Percentiles rank a stretch among this genome's conserved stretches.
These are phyloP conservation scores for Drosophila tripunctata DNA, from an alignment of 2,888 invertebrate genomes.

Conservation along the genomic window DNA sequence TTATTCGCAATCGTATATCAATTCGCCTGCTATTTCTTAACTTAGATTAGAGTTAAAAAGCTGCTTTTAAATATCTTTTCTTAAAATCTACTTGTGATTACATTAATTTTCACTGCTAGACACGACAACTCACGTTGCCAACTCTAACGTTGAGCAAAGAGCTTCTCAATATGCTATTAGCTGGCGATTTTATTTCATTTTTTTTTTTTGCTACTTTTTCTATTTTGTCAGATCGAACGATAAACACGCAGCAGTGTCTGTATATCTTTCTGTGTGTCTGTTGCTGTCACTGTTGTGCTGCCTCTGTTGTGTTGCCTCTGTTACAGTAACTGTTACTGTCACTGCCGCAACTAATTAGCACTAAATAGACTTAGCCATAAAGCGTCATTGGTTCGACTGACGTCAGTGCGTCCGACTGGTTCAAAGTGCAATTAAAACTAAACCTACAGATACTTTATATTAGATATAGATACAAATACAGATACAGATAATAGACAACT, in stretches of 20 bases:
- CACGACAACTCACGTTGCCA: slow-evolving; percentile 30
- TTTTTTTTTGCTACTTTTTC: slow-evolving; percentile 2
- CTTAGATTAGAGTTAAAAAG: too few relatives aligned
- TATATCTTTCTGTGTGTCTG: too few relatives aligned
- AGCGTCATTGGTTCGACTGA: slow-evolving; percentile 33
- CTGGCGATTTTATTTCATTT: neutral
- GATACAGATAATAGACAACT: slow-evolving; percentile 7
- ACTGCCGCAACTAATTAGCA: slow-evolving; percentile 68
- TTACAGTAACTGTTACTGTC: neutral
- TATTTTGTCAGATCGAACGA: slow-evolving; percentile 33
- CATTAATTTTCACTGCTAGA: neutral
- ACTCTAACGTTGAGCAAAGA: slow-evolving; percentile 15
- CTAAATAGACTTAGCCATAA: slow-evolving; percentile 31
- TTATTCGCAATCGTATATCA: too few relatives aligned
- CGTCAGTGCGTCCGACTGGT: slow-evolving; percentile 55
- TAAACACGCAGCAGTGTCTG: slow-evolving; percentile 52
- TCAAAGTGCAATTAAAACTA: slow-evolving; percentile 62
- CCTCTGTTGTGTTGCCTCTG: too few relatives aligned
- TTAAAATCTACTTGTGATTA: too few relatives aligned
- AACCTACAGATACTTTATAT: slow-evolving; percentile 21
- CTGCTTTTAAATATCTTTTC: too few relatives aligned
- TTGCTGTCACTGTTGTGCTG: too few relatives aligned
- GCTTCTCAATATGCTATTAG: slow-evolving; percentile 10
- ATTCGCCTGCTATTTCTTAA: too few relatives aligned
- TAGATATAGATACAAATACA: slow-evolving; percentile 14